Conservation (phyloP, 2,888 invertebrate species). For the Lochmaea capreae region DNA sequence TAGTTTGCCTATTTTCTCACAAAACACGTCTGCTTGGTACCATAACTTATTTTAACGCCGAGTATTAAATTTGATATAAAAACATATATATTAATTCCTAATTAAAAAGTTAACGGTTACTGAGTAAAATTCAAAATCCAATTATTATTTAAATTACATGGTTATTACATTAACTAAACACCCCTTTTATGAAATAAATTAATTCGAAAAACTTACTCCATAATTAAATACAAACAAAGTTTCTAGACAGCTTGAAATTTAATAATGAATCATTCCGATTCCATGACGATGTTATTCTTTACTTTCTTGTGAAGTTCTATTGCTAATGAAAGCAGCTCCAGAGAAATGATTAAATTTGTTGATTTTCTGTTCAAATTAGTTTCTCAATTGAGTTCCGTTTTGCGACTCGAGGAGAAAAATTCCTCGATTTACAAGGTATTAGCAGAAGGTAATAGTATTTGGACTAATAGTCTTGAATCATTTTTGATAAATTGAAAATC, state of each 20-base stretch:
- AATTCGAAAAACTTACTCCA: slow-evolving; percentile 57
- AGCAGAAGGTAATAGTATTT: too few species aligned
- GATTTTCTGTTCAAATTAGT: slow-evolving; percentile 62
- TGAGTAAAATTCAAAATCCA: slow-evolving; percentile 43
- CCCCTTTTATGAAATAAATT: slow-evolving; percentile 54
- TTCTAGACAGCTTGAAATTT: slow-evolving; percentile 59
- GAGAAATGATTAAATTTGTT: slow-evolving; percentile 62
- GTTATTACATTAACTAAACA: slow-evolving; percentile 50
- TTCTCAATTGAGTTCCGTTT: slow-evolving; percentile 55
- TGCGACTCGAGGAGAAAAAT: slow-evolving; percentile 23
- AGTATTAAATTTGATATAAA: neutral
- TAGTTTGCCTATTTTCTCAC: too few species aligned
- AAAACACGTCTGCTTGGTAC: too few species aligned
- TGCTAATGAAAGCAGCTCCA: slow-evolving; percentile 62
- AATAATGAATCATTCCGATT: slow-evolving; percentile 63
- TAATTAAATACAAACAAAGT: slow-evolving; percentile 63
- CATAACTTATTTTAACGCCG: neutral
- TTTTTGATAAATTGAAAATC: too few species aligned
- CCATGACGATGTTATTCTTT: slow-evolving; percentile 63
- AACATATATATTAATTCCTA: neutral
- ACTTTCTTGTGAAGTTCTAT: slow-evolving; percentile 62
- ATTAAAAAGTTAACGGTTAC: slow-evolving; percentile 34
- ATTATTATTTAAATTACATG: slow-evolving; percentile 49
- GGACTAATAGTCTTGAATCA: too few species aligned
- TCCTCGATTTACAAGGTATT: neutral